Conservation (phyloP, 1,140 invertebrate genomes). For the Zeugodacus cucurbitae region DNA sequence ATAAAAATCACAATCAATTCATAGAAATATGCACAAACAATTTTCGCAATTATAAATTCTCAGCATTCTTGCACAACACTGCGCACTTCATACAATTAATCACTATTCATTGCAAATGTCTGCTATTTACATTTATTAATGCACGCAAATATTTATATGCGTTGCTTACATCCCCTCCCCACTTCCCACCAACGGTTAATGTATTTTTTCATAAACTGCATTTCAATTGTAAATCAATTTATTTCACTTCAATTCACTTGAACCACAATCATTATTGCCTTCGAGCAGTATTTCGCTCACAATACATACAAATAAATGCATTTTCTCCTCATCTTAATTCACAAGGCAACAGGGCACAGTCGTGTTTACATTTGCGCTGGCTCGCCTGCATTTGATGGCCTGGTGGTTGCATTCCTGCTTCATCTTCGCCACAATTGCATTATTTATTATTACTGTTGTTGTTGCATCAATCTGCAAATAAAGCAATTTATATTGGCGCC, state of each 20-base stretch:
- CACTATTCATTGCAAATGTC: not conserved
- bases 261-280: conserved; percentile 17
- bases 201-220: not conserved
- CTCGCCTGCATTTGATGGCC: not conserved
- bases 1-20: too few species aligned
- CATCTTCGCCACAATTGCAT: not conserved
- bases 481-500: conserved; percentile 31
- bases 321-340: not conserved
- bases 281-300: not conserved
- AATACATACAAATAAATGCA: not conserved
- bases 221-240: conserved; percentile 39
- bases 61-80: not conserved
- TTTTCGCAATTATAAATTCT: not conserved
- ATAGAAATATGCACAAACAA: too few species aligned
- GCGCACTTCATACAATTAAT: not conserved
- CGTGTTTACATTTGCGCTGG: not conserved
- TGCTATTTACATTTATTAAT: not conserved
- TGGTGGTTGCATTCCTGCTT: not conserved
- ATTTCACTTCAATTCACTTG: conserved; percentile 32
- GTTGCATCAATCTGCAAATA: conserved; percentile 12
- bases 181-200: not conserved
- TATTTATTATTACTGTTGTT: conserved; percentile 18
- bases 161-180: not conserved
- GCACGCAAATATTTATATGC: not conserved
- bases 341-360: not conserved